Base-by-base conservation (phyloP, 2,888 invertebrate genomes). In the Podabrus alpinus region DNA sequence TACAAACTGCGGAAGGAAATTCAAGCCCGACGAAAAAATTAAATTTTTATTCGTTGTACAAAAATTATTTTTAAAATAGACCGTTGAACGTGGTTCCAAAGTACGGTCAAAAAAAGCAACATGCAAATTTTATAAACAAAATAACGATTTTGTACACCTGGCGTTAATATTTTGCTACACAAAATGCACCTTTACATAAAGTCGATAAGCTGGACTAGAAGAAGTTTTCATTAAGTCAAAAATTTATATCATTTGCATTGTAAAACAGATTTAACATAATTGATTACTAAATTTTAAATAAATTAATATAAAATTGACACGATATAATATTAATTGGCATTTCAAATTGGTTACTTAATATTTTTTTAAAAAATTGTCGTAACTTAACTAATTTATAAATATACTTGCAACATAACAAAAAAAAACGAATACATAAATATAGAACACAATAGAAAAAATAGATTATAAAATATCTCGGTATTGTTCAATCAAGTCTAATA, bases 81-180 rank as follows among this genome's bases (percentile, higher is more conserved):
- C 24, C 29, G 29, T 45, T 45, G 29, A 7, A 45, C 13, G 29
- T 45, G 45, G n/a, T 45, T 45, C 45, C 13, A 29, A n/a, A n/a
- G n/a, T n/a, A n/a, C n/a, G n/a, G n/a, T n/a, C n/a, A n/a, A 45
- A 45, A 45, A n/a, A 9, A 45, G 0, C n/a, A n/a, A n/a, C 21
- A 64, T 64, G 62, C 19, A 64, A 64, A 64, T 64, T 64, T 64
- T 21, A 62, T 64, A 64, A 64, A 64, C 62, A 64, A 64, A 64
- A 21, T 64, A 64, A 64, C 62, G 62, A 17, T 64, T 64, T 64
- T 64, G 9, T 64, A 64, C 62, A 64, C 62, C 62, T 64, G 62
- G 62, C 21, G 62, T 19, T 21, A 64, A 64, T 13, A 62, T 62
- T 62, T 62, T 62, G 19, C 29, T 62, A 62, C 13, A 19, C 16